Conservation (phyloP, 2,888 invertebrate genomes). For the Drosophila falleni region DNA sequence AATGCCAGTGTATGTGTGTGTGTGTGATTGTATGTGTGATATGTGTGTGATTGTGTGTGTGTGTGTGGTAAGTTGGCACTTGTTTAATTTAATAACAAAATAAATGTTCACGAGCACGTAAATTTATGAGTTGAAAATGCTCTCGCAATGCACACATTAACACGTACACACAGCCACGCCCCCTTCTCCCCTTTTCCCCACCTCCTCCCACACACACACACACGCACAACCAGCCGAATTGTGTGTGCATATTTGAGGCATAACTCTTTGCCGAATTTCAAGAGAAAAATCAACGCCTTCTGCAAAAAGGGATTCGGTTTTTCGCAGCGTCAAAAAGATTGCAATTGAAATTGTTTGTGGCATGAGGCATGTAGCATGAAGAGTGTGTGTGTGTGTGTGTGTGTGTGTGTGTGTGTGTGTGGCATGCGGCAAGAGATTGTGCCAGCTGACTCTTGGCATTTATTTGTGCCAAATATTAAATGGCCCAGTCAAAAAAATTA, state of each 20-base stretch:
- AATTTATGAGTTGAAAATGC: constrained; percentile 79
- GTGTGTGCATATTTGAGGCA: constrained; percentile 51
- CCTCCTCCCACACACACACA: constrained; percentile 7
- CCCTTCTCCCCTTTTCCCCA: neutral
- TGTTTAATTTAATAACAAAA: constrained; percentile 83
- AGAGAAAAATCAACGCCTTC: constrained; percentile 41
- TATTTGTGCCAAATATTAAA: constrained; percentile 17
- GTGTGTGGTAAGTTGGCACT: constrained; percentile 63
- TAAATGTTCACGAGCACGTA: constrained; percentile 83
- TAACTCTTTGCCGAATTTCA: constrained; percentile 32
- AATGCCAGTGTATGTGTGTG: constrained; percentile 46
- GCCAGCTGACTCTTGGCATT: constrained; percentile 5
- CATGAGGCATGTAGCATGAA: constrained; percentile 17
- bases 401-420: too few species aligned
- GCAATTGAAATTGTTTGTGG: constrained; percentile 21
- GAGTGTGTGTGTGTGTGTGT: constrained; percentile 20
- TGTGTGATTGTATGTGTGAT: constrained; percentile 15
- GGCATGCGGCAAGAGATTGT: constrained; percentile 7
- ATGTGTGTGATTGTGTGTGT: constrained; percentile 24
- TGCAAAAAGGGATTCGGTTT: neutral
- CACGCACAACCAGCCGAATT: constrained; percentile 25
- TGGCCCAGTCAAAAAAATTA: neutral
- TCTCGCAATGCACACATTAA: constrained; percentile 69
- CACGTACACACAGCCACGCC: constrained; percentile 55
- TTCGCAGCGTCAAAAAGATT: neutral